phyloP scores from a whole-genome alignment of 2,797 vertebrate genomes.

The Crocodylus rhombifer region DNA sequence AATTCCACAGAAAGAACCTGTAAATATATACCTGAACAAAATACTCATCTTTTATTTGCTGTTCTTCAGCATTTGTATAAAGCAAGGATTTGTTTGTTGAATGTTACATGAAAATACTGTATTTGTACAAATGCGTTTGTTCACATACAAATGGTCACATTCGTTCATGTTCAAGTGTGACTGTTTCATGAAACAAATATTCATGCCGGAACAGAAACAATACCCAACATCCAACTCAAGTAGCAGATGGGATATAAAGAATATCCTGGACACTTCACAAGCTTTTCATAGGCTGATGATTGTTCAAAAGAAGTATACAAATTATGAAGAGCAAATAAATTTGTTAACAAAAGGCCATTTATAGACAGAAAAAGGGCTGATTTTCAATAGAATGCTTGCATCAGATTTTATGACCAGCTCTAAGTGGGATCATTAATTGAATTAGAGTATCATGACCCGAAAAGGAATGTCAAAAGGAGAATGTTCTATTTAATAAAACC shows the following conservation, averaged over 20 bases:
- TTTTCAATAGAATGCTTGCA: neutral
- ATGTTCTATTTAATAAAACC: neutral
- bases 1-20: too few species aligned
- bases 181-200: neutral
- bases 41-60: neutral
- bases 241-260: neutral
- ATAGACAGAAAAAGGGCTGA: neutral
- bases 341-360: neutral
- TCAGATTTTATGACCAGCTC: neutral
- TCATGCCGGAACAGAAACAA: neutral
- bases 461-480: neutral
- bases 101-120: neutral
- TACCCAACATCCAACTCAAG: neutral
- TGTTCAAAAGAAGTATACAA: neutral
- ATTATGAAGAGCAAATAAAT: neutral
- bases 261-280: neutral
- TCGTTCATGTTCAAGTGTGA: neutral
- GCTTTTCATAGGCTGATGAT: neutral
- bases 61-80: neutral
- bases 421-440: neutral
- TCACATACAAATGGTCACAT: neutral
- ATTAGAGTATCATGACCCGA: neutral
- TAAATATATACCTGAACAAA: neutral
- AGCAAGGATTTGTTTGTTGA: neutral
- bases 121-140: neutral